Conservation (phyloP, 2,888 invertebrate genomes). For the Tinea semifulvella region DNA sequence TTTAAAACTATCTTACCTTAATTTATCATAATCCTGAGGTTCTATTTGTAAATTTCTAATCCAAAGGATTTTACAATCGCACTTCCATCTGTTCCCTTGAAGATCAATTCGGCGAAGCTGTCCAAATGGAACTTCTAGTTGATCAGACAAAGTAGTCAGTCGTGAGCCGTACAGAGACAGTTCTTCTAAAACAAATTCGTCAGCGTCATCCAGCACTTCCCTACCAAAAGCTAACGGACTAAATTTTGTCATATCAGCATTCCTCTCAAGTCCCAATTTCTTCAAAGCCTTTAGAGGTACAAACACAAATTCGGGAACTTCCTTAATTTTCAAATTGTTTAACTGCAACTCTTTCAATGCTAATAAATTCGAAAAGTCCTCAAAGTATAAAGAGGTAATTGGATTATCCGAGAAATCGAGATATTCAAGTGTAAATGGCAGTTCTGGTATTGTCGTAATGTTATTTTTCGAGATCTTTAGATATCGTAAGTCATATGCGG, state of each 20-base stretch:
- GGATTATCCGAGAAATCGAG: slow-evolving; percentile 72
- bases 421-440: slow-evolving; percentile 65
- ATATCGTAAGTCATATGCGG: slow-evolving; percentile 49
- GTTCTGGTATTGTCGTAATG: slow-evolving; percentile 56
- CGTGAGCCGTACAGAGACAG: slow-evolving; percentile 56
- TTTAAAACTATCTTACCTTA: too few relatives aligned
- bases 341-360: slow-evolving; percentile 61
- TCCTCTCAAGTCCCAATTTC: slow-evolving; percentile 62
- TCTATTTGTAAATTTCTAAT: slow-evolving; percentile 47
- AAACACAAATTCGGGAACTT: slow-evolving; percentile 64
- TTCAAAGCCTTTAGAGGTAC: slow-evolving; percentile 59
- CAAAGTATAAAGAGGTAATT: slow-evolving; percentile 51
- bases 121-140: slow-evolving; percentile 51
- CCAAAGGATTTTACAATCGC: slow-evolving; percentile 70
- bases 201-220: slow-evolving; percentile 41
- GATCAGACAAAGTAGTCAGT: slow-evolving; percentile 40
- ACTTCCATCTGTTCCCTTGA: slow-evolving; percentile 71
- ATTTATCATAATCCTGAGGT: slow-evolving; percentile 42
- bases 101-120: slow-evolving; percentile 55
- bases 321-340: slow-evolving; percentile 63
- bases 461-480: slow-evolving; percentile 63
- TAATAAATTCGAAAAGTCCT: slow-evolving; percentile 57
- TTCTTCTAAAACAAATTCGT: slow-evolving; percentile 48
- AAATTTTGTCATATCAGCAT: slow-evolving; percentile 58
- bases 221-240: slow-evolving; percentile 47